phyloP scores from a whole-genome alignment of 2,797 vertebrate species.

The Limnodromus scolopaceus region DNA sequence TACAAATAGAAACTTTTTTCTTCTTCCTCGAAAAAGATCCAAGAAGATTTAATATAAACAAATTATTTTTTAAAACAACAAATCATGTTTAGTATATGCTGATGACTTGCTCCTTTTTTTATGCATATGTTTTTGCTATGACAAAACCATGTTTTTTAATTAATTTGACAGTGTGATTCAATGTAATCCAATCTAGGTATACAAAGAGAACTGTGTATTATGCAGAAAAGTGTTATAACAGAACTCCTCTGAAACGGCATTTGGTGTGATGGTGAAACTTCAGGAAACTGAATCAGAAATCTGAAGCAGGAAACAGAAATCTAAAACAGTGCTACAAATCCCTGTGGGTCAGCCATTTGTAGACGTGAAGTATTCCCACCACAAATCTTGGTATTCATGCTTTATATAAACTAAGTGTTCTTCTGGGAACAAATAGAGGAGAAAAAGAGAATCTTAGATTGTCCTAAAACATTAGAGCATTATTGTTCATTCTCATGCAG shows the following conservation, averaged over 20 bases:
- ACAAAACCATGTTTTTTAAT: slow-evolving; percentile 52
- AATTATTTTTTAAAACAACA: slow-evolving; percentile 18
- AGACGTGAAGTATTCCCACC: slow-evolving; percentile 60
- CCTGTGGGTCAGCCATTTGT: slow-evolving; percentile 43
- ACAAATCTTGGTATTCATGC: slow-evolving; percentile 42
- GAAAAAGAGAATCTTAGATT: slow-evolving; percentile 30
- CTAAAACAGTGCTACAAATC: slow-evolving; percentile 70
- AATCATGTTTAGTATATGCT: slow-evolving; percentile 30
- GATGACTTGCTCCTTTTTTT: slow-evolving; percentile 53
- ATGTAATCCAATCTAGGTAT: slow-evolving; percentile 63
- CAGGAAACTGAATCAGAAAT: slow-evolving; percentile 75
- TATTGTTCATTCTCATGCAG: not conserved
- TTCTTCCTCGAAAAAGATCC: not conserved
- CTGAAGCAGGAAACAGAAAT: slow-evolving; percentile 75
- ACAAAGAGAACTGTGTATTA: slow-evolving; percentile 45
- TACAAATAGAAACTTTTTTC: not conserved
- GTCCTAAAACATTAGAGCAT: not conserved
- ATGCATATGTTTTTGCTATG: slow-evolving; percentile 39
- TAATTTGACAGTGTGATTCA: slow-evolving; percentile 65
- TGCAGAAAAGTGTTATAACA: slow-evolving; percentile 72
- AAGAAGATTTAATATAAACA: not conserved
- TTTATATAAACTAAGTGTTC: slow-evolving; percentile 43
- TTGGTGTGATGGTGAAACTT: slow-evolving; percentile 60
- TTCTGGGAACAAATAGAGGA: slow-evolving; percentile 45
- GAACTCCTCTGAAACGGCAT: slow-evolving; percentile 63